phyloP scores from a whole-genome alignment of 2,888 invertebrate genomes.

The Drosophila prolongata region DNA sequence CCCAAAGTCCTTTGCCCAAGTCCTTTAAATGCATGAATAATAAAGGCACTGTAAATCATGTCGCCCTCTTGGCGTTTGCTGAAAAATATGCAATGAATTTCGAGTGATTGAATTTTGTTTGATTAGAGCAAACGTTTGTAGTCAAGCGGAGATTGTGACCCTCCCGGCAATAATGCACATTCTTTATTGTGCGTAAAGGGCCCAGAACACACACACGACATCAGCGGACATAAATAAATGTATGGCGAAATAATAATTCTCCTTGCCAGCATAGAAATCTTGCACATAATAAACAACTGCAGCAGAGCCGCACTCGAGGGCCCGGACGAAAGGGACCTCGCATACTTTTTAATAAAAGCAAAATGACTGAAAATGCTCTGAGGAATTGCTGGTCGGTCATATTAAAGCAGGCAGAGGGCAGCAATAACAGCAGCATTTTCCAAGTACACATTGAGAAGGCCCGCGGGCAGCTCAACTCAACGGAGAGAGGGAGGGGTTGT shows the following conservation, averaged over 20 bases:
- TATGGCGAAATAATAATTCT: conserved; percentile 56
- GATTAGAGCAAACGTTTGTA: conserved; percentile 36
- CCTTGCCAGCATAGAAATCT: conserved; percentile 56
- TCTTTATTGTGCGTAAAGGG: conserved; percentile 51
- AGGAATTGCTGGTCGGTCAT: conserved; percentile 53
- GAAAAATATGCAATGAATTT: conserved; percentile 30
- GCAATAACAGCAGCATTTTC: conserved; percentile 25
- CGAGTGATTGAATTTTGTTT: conserved; percentile 52
- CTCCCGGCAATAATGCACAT: conserved; percentile 40
- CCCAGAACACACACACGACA: conserved; percentile 7
- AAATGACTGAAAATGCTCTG: conserved; percentile 61
- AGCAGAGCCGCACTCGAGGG: conserved; percentile 40
- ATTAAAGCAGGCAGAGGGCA: conserved; percentile 60
- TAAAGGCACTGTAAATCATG: conserved; percentile 38
- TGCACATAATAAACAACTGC: conserved; percentile 75
- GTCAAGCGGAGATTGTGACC: conserved; percentile 36
- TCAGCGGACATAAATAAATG: conserved; percentile 32
- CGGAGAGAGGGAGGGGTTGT: neutral
- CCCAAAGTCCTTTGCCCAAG: conserved; percentile 18
- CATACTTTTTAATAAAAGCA: conserved; percentile 70
- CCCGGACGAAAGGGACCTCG: neutral
- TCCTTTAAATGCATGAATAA: conserved; percentile 37
- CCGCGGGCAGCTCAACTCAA: conserved; percentile 23
- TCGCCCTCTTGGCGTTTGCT: conserved; percentile 9
- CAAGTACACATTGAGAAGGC: conserved; percentile 42